Evolutionary conservation across 2,113 vertebrate genomes (phyloP), one percentile per base, ranked within the genome.

Genomic region (Burhinus bistriatus): DNA sequence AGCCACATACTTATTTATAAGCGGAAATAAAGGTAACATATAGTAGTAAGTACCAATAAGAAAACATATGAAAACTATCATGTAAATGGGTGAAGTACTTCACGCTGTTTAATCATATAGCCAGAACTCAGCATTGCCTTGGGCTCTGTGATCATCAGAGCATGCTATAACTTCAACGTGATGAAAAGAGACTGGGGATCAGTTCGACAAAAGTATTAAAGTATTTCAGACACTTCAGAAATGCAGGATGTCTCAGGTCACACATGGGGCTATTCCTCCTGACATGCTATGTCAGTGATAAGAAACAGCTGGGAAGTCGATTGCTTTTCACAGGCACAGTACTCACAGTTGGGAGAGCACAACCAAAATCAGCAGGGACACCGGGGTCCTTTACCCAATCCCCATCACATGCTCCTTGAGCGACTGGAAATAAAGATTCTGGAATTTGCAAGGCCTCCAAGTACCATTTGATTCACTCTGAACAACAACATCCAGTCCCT

Each of bases 41-140:
- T 16, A 73, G 42, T 45, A 88, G 75, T 83, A 73, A 92, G 57
- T 59, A 81, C 61, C 78, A 57, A 49, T 29, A 89, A 66, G 78
- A 47, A 3, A 55, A 87, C 95, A 93, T 85, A 79, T 94, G 94
- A 91, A 96, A 95, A 1, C 89, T 7, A 92, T 96, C 87, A 77
- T 4, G 8, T 10, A 14, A 44, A 52, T 15, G 9, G 73, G 78
- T 51, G 19, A 51, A 91, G 90, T 2, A 0, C 69, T 94, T 38
- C n/a, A 23, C 1, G 5, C 59, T 0, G 5, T 9, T 81, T 11
- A 36, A 62, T 29, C 5, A 1, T 0, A 7, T 6, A 36, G 94
- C 85, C 96, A 71, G 87, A 85, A 54, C 57, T 52, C 69, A 47
- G 65, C 58, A 4, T 2, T 2, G 59, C 83, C 90, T 72, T 2